Evolutionary conservation across 2,797 vertebrate species (phyloP).

Genomic region (Avahi laniger): DNA sequence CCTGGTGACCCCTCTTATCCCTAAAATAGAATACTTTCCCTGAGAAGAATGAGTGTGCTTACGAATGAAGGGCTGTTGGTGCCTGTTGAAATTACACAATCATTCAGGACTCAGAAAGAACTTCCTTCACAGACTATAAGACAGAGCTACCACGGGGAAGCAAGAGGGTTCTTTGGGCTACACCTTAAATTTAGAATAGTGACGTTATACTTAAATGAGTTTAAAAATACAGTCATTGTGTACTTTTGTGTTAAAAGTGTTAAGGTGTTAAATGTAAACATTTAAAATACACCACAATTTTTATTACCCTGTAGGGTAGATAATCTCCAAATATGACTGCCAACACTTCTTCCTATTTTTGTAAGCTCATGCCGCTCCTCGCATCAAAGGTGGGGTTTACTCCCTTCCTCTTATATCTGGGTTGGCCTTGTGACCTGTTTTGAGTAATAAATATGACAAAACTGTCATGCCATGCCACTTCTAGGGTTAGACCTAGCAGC

Average conservation of each 20-base stretch:
- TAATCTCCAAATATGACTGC: neutral
- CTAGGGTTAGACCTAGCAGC: neutral
- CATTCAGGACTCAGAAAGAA: neutral
- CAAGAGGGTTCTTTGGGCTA: neutral
- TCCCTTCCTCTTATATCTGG: neutral
- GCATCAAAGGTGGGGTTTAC: neutral
- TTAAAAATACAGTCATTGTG: neutral
- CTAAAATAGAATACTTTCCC: neutral
- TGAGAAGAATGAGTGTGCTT: neutral
- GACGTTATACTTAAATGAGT: neutral
- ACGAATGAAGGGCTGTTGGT: neutral
- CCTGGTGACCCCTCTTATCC: neutral
- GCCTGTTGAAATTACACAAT: neutral
- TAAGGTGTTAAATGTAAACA: neutral
- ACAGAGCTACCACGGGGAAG: neutral
- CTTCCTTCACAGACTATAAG: neutral
- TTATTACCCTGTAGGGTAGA: neutral
- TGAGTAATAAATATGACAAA: neutral
- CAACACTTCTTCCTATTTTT: neutral
- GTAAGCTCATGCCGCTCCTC: neutral
- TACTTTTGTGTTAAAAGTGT: neutral
- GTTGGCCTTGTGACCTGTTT: neutral
- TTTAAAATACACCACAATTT: neutral
- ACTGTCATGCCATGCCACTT: neutral
- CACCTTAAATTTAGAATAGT: neutral